Evolutionary conservation across 2,888 invertebrate species (phyloP).

Genomic region (Acanthosepion esculentum): DNA sequence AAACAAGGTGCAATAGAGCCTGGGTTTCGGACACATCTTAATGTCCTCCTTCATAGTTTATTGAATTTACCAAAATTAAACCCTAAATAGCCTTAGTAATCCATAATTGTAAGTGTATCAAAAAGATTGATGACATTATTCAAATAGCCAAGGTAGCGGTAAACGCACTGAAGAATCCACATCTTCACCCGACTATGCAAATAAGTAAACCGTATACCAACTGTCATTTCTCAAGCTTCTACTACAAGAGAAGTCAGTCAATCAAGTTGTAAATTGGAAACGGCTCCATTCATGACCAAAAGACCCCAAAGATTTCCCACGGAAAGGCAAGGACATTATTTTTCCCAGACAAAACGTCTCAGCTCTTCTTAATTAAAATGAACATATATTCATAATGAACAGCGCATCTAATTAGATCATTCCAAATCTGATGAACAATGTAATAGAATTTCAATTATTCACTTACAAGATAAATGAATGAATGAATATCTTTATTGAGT

Average conservation of each 20-base stretch:
- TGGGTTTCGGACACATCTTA: no score
- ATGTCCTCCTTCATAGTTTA: no score
- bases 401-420: neutral
- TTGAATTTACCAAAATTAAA: no score
- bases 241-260: neutral
- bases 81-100: no score
- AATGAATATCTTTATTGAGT: neutral
- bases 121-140: no score
- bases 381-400: neutral
- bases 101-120: no score
- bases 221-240: neutral
- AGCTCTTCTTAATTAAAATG: neutral
- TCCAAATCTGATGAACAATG: neutral
- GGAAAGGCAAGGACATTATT: neutral
- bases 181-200: neutral
- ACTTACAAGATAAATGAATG: constrained; percentile 33
- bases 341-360: neutral
- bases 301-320: neutral
- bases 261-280: constrained; percentile 9
- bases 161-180: neutral
- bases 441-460: constrained; percentile 10
- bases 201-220: neutral
- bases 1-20: no score
- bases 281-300: neutral
- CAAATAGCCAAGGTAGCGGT: no score